These are phyloP conservation scores for Helicoverpa assulta DNA, from an alignment of 2,888 invertebrate genomes.

Conservation along the genomic window DNA sequence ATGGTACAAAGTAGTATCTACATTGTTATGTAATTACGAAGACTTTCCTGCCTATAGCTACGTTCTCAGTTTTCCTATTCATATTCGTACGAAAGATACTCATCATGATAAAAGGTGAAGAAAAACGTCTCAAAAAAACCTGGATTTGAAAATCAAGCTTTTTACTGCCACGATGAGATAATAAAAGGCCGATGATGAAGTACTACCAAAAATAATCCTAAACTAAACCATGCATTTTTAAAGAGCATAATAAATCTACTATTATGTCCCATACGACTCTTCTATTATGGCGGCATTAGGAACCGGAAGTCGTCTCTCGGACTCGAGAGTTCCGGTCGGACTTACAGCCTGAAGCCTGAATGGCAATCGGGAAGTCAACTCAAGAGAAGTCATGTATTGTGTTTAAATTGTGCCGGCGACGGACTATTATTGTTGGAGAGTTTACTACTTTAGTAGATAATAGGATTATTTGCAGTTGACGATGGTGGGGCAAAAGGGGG, in stretches of 20 bases:
- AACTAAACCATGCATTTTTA: background rate
- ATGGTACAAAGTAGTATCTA: background rate
- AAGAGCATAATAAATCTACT: background rate
- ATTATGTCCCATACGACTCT: slow-evolving; percentile 9
- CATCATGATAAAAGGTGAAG: too few species aligned
- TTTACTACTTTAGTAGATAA: background rate
- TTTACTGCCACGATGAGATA: too few species aligned
- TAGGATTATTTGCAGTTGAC: background rate
- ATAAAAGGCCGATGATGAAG: too few species aligned
- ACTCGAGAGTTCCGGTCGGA: slow-evolving; percentile 33
- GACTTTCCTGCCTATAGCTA: too few species aligned
- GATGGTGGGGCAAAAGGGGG: background rate
- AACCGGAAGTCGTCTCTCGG: slow-evolving; percentile 40
- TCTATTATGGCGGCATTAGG: slow-evolving; percentile 39
- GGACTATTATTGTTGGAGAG: slow-evolving; percentile 18
- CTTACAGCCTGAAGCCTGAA: slow-evolving; percentile 33
- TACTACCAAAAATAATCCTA: too few species aligned
- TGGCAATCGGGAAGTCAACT: slow-evolving; percentile 31
- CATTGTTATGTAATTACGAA: background rate
- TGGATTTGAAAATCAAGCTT: too few species aligned
- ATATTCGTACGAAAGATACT: too few species aligned
- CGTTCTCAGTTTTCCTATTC: too few species aligned
- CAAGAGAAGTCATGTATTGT: slow-evolving; percentile 18
- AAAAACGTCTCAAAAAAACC: too few species aligned
- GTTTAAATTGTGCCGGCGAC: slow-evolving; percentile 25